These are phyloP conservation scores for Macrotis lagotis DNA, from an alignment of 2,113 vertebrate species.

Conservation along the genomic window DNA sequence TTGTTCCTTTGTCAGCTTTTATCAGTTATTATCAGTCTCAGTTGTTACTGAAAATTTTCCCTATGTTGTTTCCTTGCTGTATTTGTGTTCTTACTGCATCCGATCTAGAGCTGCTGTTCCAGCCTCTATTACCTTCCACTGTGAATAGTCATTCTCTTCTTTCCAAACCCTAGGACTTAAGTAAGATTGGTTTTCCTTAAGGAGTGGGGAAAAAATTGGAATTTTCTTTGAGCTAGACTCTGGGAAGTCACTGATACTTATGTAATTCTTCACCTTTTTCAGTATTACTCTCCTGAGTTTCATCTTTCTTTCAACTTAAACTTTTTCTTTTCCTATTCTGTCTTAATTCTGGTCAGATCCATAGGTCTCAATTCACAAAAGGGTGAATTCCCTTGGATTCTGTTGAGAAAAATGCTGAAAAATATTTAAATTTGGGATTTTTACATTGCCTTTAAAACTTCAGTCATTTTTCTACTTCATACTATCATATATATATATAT, in stretches of 20 bases:
- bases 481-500: not conserved
- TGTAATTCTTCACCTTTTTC: not conserved
- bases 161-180: not conserved
- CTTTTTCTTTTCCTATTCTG: not conserved
- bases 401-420: not conserved
- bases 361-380: not conserved
- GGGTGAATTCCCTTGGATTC: not conserved
- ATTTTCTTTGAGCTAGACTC: not conserved
- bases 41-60: not conserved
- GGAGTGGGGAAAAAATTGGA: not conserved
- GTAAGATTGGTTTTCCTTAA: not conserved
- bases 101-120: not conserved
- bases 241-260: not conserved
- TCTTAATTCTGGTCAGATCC: not conserved
- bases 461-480: not conserved
- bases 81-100: not conserved
- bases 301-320: not conserved
- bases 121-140: accelerated
- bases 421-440: not conserved
- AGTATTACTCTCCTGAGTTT: not conserved
- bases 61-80: not conserved
- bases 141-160: not conserved
- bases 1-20: not conserved
- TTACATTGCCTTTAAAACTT: not conserved
- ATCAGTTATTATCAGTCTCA: not conserved